Conservation (phyloP, 2,113 vertebrate species). For the Petrocephalus zakoni region DNA sequence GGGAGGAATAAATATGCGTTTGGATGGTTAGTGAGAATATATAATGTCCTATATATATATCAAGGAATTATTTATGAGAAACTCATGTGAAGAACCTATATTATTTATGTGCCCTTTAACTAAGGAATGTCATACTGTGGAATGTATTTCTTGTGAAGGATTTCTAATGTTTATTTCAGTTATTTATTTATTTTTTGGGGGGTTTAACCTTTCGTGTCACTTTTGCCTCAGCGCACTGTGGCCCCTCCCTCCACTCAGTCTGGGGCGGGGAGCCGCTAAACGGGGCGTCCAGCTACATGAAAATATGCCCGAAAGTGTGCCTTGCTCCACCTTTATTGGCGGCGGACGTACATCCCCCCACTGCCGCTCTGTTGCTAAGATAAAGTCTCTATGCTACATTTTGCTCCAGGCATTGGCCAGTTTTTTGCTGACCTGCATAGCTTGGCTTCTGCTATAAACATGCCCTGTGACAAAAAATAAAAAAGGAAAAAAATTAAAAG, state of each 20-base stretch:
- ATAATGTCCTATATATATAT: neutral
- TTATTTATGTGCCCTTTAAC: conserved; percentile 4
- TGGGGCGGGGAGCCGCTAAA: neutral
- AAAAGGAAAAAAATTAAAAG: neutral
- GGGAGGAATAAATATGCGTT: neutral
- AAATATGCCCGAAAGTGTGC: neutral
- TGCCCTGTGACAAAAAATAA: neutral
- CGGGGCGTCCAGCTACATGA: neutral
- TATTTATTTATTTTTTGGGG: neutral
- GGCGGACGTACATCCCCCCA: neutral
- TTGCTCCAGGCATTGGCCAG: neutral
- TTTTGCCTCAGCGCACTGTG: neutral
- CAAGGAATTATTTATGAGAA: conserved; percentile 5
- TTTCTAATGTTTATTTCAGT: neutral
- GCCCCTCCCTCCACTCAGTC: neutral
- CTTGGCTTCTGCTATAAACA: neutral
- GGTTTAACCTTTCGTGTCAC: neutral
- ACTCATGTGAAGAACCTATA: neutral
- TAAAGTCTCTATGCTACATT: neutral
- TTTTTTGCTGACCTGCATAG: neutral
- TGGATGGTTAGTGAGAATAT: neutral
- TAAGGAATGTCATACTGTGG: neutral
- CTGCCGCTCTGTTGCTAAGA: neutral
- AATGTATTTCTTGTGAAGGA: neutral
- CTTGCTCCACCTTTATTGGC: neutral